These are phyloP conservation scores for Naso thynnoides DNA, from an alignment of 2,797 vertebrate genomes.

Conservation along the genomic window DNA sequence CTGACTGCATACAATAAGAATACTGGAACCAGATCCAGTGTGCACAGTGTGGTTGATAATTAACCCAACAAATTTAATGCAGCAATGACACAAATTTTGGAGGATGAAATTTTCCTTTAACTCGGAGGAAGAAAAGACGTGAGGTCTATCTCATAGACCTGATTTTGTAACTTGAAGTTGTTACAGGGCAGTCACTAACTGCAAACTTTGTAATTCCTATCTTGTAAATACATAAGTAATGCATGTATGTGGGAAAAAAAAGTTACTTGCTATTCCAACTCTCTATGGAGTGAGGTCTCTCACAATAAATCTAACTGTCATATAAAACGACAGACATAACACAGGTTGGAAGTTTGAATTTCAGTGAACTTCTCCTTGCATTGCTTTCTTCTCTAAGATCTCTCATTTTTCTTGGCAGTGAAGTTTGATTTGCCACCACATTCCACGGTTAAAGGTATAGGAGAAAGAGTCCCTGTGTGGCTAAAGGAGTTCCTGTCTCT, in stretches of 20 bases:
- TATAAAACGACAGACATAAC: conserved; percentile 17
- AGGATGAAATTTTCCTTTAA: conserved; percentile 44
- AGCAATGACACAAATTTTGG: conserved; percentile 23
- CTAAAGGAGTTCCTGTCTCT: conserved; percentile 57
- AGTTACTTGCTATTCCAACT: background rate
- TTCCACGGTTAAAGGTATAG: conserved; percentile 54
- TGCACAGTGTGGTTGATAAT: conserved; percentile 51
- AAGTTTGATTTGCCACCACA: conserved; percentile 51
- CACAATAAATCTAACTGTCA: conserved; percentile 14
- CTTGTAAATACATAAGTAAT: background rate
- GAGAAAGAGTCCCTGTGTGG: conserved; percentile 48
- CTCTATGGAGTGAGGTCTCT: background rate
- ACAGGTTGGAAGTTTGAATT: conserved; percentile 38
- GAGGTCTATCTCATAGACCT: conserved; percentile 20
- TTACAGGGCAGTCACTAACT: background rate
- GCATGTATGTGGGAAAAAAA: conserved; percentile 1
- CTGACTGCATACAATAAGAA: conserved; percentile 22
- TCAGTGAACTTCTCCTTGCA: conserved; percentile 25
- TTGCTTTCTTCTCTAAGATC: conserved; percentile 31
- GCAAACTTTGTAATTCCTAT: background rate
- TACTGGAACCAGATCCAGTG: conserved; percentile 26
- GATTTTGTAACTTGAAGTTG: conserved; percentile 17
- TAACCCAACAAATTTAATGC: conserved; percentile 44
- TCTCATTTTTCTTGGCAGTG: conserved; percentile 67
- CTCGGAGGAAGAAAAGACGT: conserved; percentile 25